These are phyloP conservation scores for Drosophila incognita DNA, from an alignment of 2,888 invertebrate species.

Conservation along the genomic window DNA sequence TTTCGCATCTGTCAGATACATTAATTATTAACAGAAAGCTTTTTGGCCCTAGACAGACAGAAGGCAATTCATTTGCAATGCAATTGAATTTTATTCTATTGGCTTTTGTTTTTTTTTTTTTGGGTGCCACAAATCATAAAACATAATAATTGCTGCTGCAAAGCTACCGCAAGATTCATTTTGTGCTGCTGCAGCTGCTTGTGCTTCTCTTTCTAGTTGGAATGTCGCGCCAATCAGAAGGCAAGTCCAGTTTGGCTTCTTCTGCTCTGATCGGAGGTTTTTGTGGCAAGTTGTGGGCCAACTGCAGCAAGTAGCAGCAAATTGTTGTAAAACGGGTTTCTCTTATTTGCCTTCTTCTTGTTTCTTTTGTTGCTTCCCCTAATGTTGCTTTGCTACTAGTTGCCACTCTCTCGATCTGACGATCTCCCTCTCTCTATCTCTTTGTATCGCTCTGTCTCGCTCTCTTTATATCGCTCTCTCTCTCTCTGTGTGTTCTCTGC, in stretches of 20 bases:
- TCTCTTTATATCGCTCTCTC: constrained; percentile 8
- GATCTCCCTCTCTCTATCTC: constrained; percentile 7
- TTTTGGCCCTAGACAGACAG: constrained; percentile 33
- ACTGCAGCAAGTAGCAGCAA: constrained; percentile 66
- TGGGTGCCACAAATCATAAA: constrained; percentile 43
- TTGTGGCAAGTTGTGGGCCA: constrained; percentile 45
- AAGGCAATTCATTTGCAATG: constrained; percentile 58
- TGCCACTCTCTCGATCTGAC: constrained; percentile 21
- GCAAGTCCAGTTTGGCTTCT: constrained; percentile 70
- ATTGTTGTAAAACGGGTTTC: constrained; percentile 79
- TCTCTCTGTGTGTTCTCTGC: constrained; percentile 20
- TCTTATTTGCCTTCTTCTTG: constrained; percentile 59
- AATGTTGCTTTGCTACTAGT: constrained; percentile 58
- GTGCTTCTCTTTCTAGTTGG: constrained; percentile 58
- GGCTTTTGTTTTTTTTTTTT: constrained; percentile 16
- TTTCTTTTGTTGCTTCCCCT: constrained; percentile 52
- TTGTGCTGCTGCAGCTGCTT: constrained; percentile 12
- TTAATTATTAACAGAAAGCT: constrained; percentile 65
- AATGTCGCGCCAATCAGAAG: constrained; percentile 66
- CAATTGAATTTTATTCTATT: neutral
- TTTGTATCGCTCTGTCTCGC: constrained; percentile 10
- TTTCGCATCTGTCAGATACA: constrained; percentile 53
- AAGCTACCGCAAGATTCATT: constrained; percentile 33
- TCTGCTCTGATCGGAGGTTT: constrained; percentile 30
- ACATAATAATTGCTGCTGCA: constrained; percentile 48